Base-by-base conservation (phyloP, 1,140 invertebrate genomes). In the Pogonomyrmex californicus region DNA sequence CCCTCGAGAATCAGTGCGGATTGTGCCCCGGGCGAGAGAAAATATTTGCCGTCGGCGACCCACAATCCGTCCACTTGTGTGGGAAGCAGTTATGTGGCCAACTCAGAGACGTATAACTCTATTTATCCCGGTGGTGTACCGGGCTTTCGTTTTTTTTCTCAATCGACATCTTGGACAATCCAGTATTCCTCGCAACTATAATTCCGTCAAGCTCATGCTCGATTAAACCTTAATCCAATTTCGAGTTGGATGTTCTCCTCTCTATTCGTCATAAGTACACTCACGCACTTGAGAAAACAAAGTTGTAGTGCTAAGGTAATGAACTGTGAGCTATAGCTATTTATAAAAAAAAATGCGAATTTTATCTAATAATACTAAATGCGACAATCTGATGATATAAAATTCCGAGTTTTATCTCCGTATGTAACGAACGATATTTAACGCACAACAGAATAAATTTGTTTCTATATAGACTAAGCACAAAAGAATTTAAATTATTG, bases 31-130 rank as follows among this genome's bases (percentile, higher is more conserved):
- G 66, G 36, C 79, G 81, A 89, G 86, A 91, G 91, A 92, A 91
- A 93, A 93, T 93, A 93, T 93, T 93, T 93, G 90, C 89, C 87
- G 75, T 87, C 66, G 78, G 70, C 85, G 65, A 71, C 82, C 90
- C 86, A 86, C 87, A 86, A 88, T 89, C 82, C 85, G 82, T 83
- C 77, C 87, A 86, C 79, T 90, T 91, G 77, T 89, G 88, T 87
- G 86, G 85, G 89, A 91, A 87, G 87, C 77, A 36, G 86, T 87
- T 88, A 87, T 63, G 56, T 58, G 75, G 82, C 73, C 77, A 85
- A 36, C 82, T 63, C 36, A 66, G 86, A 63, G 81, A 75, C 71
- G 86, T 76, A 89, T 88, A 87, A 87, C 86, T 89, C 68, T 83
- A 73, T 87, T 89, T 87, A 87, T 87, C 49, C 51, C 60, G 71